Evolutionary conservation across 2,888 invertebrate genomes (phyloP).

Genomic region (Mythimna vitellina): DNA sequence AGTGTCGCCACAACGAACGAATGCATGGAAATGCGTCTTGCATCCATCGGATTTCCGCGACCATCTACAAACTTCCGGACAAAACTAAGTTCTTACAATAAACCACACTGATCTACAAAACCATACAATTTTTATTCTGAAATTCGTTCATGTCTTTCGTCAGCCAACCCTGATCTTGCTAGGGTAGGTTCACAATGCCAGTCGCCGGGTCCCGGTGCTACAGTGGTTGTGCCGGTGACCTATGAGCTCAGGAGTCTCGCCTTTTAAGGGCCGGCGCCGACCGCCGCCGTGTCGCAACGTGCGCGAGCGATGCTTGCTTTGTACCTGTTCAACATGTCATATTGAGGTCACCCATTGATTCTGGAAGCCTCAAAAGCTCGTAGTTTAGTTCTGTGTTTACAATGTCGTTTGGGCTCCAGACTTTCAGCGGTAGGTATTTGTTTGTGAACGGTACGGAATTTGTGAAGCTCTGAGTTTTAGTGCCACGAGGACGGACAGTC

Average conservation of each 20-base stretch:
- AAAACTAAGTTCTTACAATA: too few relatives aligned
- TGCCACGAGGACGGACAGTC: too few relatives aligned
- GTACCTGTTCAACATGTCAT: slow-evolving; percentile 60
- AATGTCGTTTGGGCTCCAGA: neutral
- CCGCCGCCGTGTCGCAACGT: slow-evolving; percentile 75
- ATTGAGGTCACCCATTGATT: slow-evolving; percentile 65
- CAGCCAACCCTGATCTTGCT: slow-evolving; percentile 45
- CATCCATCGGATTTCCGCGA: too few relatives aligned
- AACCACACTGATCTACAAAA: neutral
- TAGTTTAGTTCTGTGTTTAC: slow-evolving; percentile 17
- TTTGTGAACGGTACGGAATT: neutral
- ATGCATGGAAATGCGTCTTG: too few relatives aligned
- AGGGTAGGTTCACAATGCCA: slow-evolving; percentile 52
- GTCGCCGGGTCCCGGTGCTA: slow-evolving; percentile 66
- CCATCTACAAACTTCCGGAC: too few relatives aligned
- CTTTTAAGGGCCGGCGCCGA: slow-evolving; percentile 86
- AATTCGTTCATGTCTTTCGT: neutral
- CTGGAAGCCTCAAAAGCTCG: slow-evolving; percentile 51
- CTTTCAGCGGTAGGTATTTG: neutral
- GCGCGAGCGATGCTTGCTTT: slow-evolving; percentile 62
- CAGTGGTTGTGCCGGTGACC: slow-evolving; percentile 79
- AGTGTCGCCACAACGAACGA: too few relatives aligned
- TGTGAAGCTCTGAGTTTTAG: too few relatives aligned
- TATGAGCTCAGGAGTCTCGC: slow-evolving; percentile 84
- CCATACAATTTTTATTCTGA: neutral